Conservation (phyloP, 2,113 vertebrate genomes). For the Myiozetetes cayanensis region DNA sequence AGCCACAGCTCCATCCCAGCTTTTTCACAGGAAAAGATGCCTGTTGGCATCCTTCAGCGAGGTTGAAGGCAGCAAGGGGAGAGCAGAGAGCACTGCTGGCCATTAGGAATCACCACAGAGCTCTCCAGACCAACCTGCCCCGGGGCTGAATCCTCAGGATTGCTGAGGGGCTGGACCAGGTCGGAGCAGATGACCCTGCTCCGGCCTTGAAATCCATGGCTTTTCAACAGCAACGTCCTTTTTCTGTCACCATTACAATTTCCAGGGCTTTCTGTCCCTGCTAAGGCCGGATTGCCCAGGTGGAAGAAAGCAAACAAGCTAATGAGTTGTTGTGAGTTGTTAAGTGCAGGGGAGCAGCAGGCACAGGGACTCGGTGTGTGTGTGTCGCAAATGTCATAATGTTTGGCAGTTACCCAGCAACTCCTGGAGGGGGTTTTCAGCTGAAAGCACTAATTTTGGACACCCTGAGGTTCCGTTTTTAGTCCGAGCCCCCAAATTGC, state of each 20-base stretch:
- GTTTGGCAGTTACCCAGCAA: slow-evolving; percentile 29
- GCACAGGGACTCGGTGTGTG: neutral
- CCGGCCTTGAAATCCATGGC: neutral
- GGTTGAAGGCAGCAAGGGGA: neutral
- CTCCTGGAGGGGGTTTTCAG: slow-evolving; percentile 17
- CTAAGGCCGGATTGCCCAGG: neutral
- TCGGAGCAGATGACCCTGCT: neutral
- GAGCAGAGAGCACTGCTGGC: neutral
- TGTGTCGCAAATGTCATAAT: slow-evolving; percentile 4
- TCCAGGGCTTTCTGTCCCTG: neutral
- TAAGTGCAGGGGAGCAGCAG: slow-evolving; percentile 42
- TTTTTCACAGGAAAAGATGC: neutral
- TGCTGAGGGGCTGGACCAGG: neutral
- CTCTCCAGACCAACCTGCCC: neutral
- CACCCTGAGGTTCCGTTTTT: slow-evolving; percentile 6
- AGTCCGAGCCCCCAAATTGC: neutral
- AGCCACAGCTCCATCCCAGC: neutral
- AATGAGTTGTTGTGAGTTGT: slow-evolving; percentile 38
- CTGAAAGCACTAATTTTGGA: neutral
- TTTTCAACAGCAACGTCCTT: neutral
- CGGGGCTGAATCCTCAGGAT: neutral
- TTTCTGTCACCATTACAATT: neutral
- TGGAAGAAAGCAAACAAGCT: slow-evolving; percentile 18
- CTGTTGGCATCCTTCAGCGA: neutral
- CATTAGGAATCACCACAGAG: neutral